Evolutionary conservation across 2,113 vertebrate genomes (phyloP).

Genomic region (Bombycilla garrulus): DNA sequence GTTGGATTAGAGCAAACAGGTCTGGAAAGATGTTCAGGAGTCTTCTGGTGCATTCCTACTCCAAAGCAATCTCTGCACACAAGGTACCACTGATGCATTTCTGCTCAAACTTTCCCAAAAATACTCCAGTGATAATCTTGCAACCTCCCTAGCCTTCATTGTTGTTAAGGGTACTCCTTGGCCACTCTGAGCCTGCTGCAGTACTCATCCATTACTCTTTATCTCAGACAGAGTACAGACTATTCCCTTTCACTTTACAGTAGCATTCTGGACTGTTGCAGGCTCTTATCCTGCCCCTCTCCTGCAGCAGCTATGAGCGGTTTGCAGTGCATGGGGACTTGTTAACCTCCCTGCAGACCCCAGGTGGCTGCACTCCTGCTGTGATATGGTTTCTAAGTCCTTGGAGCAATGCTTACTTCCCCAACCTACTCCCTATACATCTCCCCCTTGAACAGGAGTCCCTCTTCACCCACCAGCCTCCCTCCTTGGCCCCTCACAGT

Average conservation of each 20-base stretch:
- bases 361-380: not conserved
- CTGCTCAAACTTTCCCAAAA: not conserved
- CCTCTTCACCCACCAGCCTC: not conserved
- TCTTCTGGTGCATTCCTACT: not conserved
- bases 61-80: not conserved
- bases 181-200: not conserved
- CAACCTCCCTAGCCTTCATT: not conserved
- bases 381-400: not conserved
- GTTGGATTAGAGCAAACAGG: not conserved
- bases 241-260: not conserved
- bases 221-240: not conserved
- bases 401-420: not conserved
- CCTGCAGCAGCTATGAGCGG: fast-evolving
- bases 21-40: not conserved
- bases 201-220: not conserved
- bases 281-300: not conserved
- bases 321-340: not conserved
- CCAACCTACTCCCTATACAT: fast-evolving
- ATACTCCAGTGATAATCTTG: not conserved
- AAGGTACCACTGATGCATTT: not conserved
- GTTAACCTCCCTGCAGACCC: not conserved
- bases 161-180: not conserved
- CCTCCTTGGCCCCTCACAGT: not conserved
- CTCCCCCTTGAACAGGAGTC: not conserved
- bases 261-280: not conserved